phyloP scores from a whole-genome alignment of 2,113 vertebrate genomes.

The Chaetodon trifascialis region DNA sequence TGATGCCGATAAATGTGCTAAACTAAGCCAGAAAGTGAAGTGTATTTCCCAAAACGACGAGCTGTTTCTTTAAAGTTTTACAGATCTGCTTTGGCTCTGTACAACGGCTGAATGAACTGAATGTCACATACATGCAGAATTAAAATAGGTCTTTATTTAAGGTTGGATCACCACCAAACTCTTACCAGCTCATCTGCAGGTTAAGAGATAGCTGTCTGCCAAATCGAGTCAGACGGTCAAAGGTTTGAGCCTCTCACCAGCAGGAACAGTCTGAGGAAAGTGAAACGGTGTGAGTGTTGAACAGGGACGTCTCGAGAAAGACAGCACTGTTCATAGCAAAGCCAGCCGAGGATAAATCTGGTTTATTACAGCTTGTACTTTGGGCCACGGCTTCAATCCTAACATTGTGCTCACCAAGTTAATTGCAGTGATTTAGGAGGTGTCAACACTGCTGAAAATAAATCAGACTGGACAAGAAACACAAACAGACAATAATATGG shows the following conservation, averaged over 20 bases:
- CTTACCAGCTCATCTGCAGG: neutral
- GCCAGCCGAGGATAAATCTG: too few relatives aligned
- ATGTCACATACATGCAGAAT: too few relatives aligned
- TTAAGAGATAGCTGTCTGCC: slow-evolving; percentile 3
- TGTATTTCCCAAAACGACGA: too few relatives aligned
- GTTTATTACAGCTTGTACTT: neutral
- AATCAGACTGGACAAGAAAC: neutral
- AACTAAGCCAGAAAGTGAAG: too few relatives aligned
- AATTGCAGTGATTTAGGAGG: neutral
- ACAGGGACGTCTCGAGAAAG: neutral
- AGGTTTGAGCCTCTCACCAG: neutral
- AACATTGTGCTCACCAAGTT: neutral
- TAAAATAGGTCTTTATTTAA: neutral
- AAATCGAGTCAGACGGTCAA: neutral
- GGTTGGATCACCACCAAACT: neutral
- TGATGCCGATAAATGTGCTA: too few relatives aligned
- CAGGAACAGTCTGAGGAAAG: too few relatives aligned
- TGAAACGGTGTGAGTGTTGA: neutral
- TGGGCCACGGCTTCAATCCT: too few relatives aligned
- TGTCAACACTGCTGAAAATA: neutral
- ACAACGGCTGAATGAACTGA: too few relatives aligned
- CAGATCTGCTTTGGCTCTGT: too few relatives aligned
- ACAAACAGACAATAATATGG: neutral
- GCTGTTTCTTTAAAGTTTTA: too few relatives aligned
- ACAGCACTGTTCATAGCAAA: neutral